Evolutionary conservation across 2,888 invertebrate genomes (phyloP), one percentile per base, ranked within the genome.

Genomic region (Rhaphigaster nebulosa): DNA sequence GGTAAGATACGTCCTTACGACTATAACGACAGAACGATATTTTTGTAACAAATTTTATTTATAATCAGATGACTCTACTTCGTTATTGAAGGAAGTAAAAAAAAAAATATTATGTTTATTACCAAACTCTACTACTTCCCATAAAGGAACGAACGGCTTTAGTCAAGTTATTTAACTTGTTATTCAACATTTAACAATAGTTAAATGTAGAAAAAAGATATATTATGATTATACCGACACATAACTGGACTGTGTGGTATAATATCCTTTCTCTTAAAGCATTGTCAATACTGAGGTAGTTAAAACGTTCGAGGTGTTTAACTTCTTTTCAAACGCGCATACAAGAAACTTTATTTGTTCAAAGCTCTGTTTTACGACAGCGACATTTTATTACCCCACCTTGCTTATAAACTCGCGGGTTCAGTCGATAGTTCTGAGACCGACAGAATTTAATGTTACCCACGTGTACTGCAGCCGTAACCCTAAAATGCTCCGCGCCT

Each of bases 321-420:
- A 84, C 26, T 41, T 84, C 41, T 8, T 84, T 45, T 26, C 45
- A 23, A 45, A 80, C 23, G 41, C 15, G 41, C 41, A 6, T 80
- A 41, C 45, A 80, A 41, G 41, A 23, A 26, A 84, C 84, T 84
- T 84, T 45, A 26, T 84, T 45, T 26, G 45, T 84, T 84, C 84
- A 41, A 45, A 84, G 45, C 13, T 45, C 26, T 50, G 41, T 84
- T 45, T 84, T 84, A 84, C 45, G 70, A 76, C 34, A 38, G 2
- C 13, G 70, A 76, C 70, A 76, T 76, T 76, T 76, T 76, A 76
- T 76, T 34, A 23, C 70, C 70, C 38, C 20, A 76, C 70, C 70
- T 76, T 20, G 70, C 70, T 76, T 76, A 76, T 23, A 76, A 8
- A 34, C 20, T 38, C 34, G 70, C 38, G 34, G 70, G 29, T 38